These are phyloP conservation scores for Drosophila leontia DNA, from an alignment of 1,140 invertebrate species.

Conservation along the genomic window DNA sequence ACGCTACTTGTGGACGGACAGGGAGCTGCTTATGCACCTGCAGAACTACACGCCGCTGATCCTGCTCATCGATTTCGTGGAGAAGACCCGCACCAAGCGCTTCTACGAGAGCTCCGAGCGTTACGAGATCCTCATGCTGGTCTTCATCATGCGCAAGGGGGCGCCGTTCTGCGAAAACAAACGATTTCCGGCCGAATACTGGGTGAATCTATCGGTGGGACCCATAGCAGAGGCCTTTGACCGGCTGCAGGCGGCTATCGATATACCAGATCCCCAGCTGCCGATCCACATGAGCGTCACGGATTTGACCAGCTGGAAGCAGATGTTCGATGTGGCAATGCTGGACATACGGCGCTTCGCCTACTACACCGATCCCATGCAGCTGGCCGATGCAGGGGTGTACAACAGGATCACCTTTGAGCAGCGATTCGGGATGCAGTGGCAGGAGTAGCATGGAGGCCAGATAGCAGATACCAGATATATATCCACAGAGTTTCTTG, in stretches of 20 bases:
- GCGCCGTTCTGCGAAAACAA: constrained; percentile 82
- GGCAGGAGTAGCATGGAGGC: constrained; percentile 75
- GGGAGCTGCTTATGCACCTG: constrained; percentile 77
- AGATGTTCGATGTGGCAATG: constrained; percentile 80
- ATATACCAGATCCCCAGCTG: constrained; percentile 80
- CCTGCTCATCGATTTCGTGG: constrained; percentile 77
- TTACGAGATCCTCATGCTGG: constrained; percentile 79
- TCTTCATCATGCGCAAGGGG: constrained; percentile 80
- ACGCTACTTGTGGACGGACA: constrained; percentile 76
- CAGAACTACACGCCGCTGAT: constrained; percentile 80
- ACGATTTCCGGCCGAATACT: constrained; percentile 78
- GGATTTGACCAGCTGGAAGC: constrained; percentile 81
- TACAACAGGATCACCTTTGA: constrained; percentile 77
- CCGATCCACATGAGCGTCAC: constrained; percentile 81
- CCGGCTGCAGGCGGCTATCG: constrained; percentile 73
- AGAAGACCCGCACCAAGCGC: constrained; percentile 79
- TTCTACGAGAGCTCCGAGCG: constrained; percentile 80
- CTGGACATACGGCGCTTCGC: constrained; percentile 74
- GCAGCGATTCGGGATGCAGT: constrained; percentile 77
- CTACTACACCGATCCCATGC: constrained; percentile 76
- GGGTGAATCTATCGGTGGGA: constrained; percentile 79
- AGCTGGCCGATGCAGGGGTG: constrained; percentile 77
- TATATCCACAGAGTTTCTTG: constrained; percentile 22
- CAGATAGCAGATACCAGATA: not conserved
- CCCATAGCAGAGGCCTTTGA: constrained; percentile 80